Percentiles rank a stretch among this genome's conserved stretches.
Evolutionary conservation across 2,113 vertebrate genomes (phyloP).

Genomic region (Ceuthmochares aereus): DNA sequence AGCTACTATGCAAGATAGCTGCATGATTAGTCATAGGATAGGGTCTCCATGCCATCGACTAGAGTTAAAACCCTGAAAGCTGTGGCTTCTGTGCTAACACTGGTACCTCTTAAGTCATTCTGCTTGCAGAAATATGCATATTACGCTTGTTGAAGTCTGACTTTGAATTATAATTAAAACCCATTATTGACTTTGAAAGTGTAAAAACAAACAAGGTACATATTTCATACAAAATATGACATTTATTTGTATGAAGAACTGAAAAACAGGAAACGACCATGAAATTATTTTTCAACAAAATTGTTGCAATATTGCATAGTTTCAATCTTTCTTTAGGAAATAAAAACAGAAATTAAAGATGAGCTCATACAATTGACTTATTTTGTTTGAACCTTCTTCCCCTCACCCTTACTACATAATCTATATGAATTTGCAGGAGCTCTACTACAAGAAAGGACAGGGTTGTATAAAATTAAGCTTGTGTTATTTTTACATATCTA

Average conservation of each 20-base stretch:
- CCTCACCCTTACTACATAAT: background rate
- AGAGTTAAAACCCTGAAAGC: background rate
- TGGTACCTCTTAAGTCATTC: background rate
- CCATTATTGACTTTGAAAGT: background rate
- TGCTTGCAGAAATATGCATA: background rate
- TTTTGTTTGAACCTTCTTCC: background rate
- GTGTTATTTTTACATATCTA: background rate
- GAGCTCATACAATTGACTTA: conserved; percentile 1
- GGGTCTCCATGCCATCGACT: accelerated
- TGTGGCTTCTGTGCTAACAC: background rate
- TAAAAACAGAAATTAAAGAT: background rate
- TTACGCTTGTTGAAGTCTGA: background rate
- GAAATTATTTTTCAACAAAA: conserved; percentile 1
- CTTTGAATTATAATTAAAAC: background rate
- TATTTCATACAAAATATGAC: background rate
- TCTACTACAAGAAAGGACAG: background rate
- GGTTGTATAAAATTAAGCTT: conserved; percentile 5
- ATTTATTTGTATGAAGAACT: background rate
- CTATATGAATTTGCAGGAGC: background rate
- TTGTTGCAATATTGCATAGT: background rate
- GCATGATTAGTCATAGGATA: background rate
- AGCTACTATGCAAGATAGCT: background rate
- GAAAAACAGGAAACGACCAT: background rate
- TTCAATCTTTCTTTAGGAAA: conserved; percentile 12
- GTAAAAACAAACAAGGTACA: background rate